These are phyloP conservation scores for Cylloceria caligata DNA, from an alignment of 2,888 invertebrate species.

Conservation along the genomic window DNA sequence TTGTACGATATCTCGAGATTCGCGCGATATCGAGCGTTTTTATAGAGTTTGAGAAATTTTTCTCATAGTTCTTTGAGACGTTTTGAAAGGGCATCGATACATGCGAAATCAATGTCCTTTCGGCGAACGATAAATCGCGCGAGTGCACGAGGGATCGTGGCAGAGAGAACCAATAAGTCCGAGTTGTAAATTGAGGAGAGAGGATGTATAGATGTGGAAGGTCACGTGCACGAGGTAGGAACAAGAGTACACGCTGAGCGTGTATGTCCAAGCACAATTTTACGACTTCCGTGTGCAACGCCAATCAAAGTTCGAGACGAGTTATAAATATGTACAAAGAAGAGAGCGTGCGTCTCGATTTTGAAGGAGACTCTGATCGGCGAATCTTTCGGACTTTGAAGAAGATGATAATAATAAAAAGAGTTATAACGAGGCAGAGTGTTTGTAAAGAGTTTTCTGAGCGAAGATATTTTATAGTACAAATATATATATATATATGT, in stretches of 20 bases:
- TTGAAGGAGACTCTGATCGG: slow-evolving; percentile 36
- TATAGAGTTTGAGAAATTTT: neutral
- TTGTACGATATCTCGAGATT: slow-evolving; percentile 63
- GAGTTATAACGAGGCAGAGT: slow-evolving; percentile 5
- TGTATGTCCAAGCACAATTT: slow-evolving; percentile 56
- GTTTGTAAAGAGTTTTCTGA: slow-evolving; percentile 1
- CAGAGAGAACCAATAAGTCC: slow-evolving; percentile 64
- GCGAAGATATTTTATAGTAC: neutral
- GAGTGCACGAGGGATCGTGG: slow-evolving; percentile 69
- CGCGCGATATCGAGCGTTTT: slow-evolving; percentile 34
- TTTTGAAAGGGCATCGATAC: slow-evolving; percentile 53
- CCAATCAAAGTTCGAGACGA: slow-evolving; percentile 54
- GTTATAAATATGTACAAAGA: slow-evolving; percentile 49
- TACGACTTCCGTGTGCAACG: slow-evolving; percentile 44
- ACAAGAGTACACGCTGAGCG: slow-evolving; percentile 70
- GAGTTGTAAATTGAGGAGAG: slow-evolving; percentile 59
- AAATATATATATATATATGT: neutral
- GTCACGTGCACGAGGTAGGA: slow-evolving; percentile 78
- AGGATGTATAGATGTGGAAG: slow-evolving; percentile 62
- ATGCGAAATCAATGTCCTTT: slow-evolving; percentile 65
- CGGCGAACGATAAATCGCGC: slow-evolving; percentile 43
- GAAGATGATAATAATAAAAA: slow-evolving; percentile 7
- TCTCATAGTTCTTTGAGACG: neutral
- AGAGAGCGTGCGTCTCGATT: slow-evolving; percentile 55
- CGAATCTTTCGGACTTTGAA: slow-evolving; percentile 3